Evolutionary conservation across 2,113 vertebrate species (phyloP), one percentile per base, ranked within the genome.

Genomic region (Pseudonaja textilis): DNA sequence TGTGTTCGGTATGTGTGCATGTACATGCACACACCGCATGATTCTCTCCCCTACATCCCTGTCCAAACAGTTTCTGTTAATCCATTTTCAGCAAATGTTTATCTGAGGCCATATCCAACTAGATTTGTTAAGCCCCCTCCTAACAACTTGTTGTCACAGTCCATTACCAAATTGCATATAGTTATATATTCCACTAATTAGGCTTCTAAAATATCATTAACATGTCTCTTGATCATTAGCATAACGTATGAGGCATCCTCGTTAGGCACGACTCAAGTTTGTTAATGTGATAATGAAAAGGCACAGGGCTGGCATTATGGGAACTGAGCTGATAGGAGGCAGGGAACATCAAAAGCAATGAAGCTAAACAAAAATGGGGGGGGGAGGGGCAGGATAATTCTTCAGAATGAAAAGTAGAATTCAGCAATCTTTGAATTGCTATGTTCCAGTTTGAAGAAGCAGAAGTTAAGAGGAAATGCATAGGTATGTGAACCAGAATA

Each of bases 131-230:
- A 97, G 97, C 96, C 97, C 97, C 97, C 97, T 98, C 97, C 97
- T 97, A 98, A 98, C 98, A 97, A 98, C 98, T 98, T 98, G 97
- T 99, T 98, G 98, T 98, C 98, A 98, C 98, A 98, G 98, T 98
- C 99, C 99, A 99, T 99, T 99, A 99, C 98, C 98, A 99, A 99
- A 99, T 98, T 98, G 97, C 98, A 98, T 98, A 98, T 98, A 99
- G 98, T 98, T 99, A 98, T 98, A 98, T 98, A 99, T 99, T 99
- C 98, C 98, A 98, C 98, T 99, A 99, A 99, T 99, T 99, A 99
- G 99, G 98, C 99, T 98, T 98, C 98, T 99, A 99, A 99, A 98
- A 99, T 99, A 99, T 99, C 99, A 99, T 99, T 99, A 99, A 99
- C 99, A 99, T 98, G 98, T 99, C 98, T 99, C 99, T 98, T 99